A percentile compares a stretch with the other conserved stretches of the same genome.
Evolutionary conservation across 2,113 vertebrate genomes (phyloP).

Genomic region (Myocastor coypus): DNA sequence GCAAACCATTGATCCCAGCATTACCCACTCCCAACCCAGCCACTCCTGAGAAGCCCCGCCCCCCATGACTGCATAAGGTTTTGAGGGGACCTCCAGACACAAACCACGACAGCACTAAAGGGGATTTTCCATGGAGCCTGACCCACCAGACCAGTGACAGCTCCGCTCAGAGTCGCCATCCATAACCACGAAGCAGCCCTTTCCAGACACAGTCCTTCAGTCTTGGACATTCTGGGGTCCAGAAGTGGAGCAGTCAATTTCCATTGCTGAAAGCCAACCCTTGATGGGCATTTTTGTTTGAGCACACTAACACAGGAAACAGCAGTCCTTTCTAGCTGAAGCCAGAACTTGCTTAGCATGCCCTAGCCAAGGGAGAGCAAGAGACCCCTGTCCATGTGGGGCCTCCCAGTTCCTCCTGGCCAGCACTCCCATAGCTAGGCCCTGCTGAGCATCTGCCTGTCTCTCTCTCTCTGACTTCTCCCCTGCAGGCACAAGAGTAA

Average conservation of each 20-base stretch:
- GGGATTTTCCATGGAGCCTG: background rate
- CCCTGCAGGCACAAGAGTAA: background rate
- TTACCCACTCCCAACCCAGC: background rate
- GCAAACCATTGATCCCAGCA: background rate
- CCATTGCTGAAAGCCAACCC: background rate
- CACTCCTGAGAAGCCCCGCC: background rate
- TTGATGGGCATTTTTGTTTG: background rate
- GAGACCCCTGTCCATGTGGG: accelerated
- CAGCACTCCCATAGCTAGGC: accelerated
- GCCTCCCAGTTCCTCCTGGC: accelerated
- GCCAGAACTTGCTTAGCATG: background rate
- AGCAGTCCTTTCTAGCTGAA: background rate
- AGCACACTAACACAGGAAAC: background rate
- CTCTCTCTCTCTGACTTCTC: accelerated
- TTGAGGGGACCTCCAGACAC: background rate
- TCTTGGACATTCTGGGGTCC: background rate
- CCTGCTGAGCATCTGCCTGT: accelerated
- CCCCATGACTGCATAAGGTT: too few relatives aligned
- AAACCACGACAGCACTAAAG: accelerated
- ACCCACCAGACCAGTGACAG: background rate
- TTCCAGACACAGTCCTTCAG: too few relatives aligned
- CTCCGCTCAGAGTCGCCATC: background rate
- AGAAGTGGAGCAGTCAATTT: background rate
- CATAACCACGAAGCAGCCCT: background rate
- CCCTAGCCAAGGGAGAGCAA: accelerated